phyloP scores from a whole-genome alignment of 2,888 invertebrate species.

The Saturnia pavonia region DNA sequence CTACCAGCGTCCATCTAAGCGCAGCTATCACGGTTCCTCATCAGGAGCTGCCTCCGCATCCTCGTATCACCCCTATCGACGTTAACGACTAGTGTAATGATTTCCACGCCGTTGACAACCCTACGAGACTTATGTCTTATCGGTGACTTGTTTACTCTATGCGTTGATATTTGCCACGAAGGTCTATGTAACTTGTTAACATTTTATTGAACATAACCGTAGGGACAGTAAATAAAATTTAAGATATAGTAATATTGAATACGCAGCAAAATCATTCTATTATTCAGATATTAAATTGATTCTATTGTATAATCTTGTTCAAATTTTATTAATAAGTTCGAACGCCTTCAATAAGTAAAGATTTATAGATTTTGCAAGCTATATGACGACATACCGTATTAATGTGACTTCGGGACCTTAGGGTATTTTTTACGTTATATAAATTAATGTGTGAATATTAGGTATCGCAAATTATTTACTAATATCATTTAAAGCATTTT shows the following conservation, averaged over 20 bases:
- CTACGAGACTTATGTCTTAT: background rate
- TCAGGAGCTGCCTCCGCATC: conserved; percentile 66
- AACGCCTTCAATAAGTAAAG: background rate
- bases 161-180: conserved; percentile 3
- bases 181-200: background rate
- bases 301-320: too few species aligned
- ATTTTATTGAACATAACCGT: background rate
- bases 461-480: background rate
- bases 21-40: conserved; percentile 66
- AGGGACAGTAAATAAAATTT: too few species aligned
- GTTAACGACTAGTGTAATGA: conserved; percentile 53
- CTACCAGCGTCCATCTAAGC: conserved; percentile 72
- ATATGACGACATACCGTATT: too few species aligned
- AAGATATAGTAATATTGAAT: too few species aligned
- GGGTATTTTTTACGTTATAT: too few species aligned
- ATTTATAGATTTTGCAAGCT: background rate
- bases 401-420: too few species aligned
- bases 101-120: background rate
- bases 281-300: too few species aligned
- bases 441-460: too few species aligned
- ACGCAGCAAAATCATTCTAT: too few species aligned
- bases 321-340: background rate
- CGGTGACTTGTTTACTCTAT: conserved; percentile 4
- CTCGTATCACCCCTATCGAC: conserved; percentile 78
- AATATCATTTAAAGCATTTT: background rate